These are phyloP conservation scores for Phoxinus dragarum DNA, from an alignment of 2,797 vertebrate species.

Conservation along the genomic window DNA sequence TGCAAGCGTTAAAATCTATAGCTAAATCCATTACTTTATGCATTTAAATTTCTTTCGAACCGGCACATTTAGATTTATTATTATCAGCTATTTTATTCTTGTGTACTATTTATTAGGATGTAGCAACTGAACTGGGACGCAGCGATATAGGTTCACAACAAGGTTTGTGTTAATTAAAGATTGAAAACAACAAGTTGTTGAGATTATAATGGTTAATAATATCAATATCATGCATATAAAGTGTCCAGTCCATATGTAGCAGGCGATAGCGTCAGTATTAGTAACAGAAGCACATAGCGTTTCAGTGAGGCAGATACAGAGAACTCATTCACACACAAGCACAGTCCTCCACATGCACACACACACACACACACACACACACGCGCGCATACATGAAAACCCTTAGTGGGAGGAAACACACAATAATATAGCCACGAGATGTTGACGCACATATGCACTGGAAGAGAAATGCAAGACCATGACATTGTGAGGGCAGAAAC, in stretches of 20 bases:
- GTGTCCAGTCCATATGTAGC: neutral
- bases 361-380: neutral
- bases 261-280: conserved; percentile 20
- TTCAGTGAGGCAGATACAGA: conserved; percentile 17
- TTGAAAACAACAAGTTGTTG: neutral
- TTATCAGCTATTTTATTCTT: neutral
- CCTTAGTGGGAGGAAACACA: conserved; percentile 59
- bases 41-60: neutral
- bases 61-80: neutral
- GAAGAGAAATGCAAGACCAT: conserved; percentile 72
- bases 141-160: neutral
- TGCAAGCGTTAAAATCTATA: neutral
- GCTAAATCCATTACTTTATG: neutral
- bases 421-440: conserved; percentile 4
- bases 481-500: conserved; percentile 20
- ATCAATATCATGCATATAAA: neutral
- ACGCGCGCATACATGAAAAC: conserved; percentile 43
- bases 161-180: no score
- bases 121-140: neutral
- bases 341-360: neutral
- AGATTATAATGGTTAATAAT: neutral
- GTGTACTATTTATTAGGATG: neutral
- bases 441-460: conserved; percentile 75
- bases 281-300: conserved; percentile 40
- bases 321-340: conserved; percentile 38